These are phyloP conservation scores for Macropis europaea DNA, from an alignment of 2,888 invertebrate species.

Conservation along the genomic window DNA sequence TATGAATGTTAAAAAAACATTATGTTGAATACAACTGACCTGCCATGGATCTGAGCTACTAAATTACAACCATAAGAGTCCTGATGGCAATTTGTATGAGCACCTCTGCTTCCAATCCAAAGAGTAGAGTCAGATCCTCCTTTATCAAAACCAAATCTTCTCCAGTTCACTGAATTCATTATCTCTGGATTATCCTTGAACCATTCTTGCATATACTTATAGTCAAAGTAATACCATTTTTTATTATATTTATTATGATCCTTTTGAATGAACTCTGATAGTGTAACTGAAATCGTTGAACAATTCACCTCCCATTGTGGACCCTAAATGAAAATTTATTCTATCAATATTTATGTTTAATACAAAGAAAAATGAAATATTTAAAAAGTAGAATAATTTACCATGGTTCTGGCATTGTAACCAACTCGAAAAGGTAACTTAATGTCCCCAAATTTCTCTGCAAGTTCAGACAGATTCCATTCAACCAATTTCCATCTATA, in stretches of 20 bases:
- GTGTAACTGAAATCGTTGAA: conserved; percentile 82
- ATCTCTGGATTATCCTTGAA: conserved; percentile 83
- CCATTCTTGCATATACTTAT: conserved; percentile 89
- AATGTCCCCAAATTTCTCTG: conserved; percentile 81
- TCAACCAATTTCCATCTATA: conserved; percentile 82
- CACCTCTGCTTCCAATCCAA: conserved; percentile 93
- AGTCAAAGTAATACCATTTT: conserved; percentile 92
- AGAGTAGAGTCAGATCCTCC: conserved; percentile 87
- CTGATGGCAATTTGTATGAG: conserved; percentile 96
- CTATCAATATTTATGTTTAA: background rate
- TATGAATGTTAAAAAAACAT: background rate
- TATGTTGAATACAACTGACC: conserved; percentile 80
- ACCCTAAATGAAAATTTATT: conserved; percentile 67
- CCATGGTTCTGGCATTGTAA: conserved; percentile 74
- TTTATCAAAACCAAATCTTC: conserved; percentile 87
- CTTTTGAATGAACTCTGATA: conserved; percentile 83
- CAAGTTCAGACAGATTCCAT: conserved; percentile 85
- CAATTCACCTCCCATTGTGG: conserved; percentile 92
- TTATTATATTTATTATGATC: conserved; percentile 73
- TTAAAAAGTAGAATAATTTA: conserved; percentile 54
- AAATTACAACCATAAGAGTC: conserved; percentile 97
- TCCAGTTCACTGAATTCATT: conserved; percentile 83
- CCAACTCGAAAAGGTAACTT: conserved; percentile 83
- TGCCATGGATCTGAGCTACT: conserved; percentile 93
- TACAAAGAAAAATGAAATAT: background rate